Base-by-base conservation (phyloP, 2,888 invertebrate species). In the Tubulanus polymorphus region DNA sequence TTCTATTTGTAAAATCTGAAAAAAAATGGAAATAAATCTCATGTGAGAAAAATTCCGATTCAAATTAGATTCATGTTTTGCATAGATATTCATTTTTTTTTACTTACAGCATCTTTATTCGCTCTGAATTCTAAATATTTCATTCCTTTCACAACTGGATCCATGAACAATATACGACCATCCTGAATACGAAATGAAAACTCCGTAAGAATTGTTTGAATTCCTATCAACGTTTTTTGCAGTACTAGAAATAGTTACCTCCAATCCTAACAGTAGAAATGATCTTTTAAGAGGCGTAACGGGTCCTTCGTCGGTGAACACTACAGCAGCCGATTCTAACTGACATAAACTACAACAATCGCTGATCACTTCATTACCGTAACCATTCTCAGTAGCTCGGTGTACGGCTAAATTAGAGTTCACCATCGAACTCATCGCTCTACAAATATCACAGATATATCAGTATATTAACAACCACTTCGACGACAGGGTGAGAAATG, bases 111-210 rank as follows among this genome's bases (percentile, higher is more conserved):
- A 61, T 75, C 74, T 63, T 76, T 77, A 27, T 70, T 67, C 26
- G 73, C 76, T 51, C 70, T 71, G 54, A 77, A 70, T 54, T 76
- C 74, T 66, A 76, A 64, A 61, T 73, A 70, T 51, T 72, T 73
- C 54, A 70, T 66, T 30, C 71, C 73, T 56, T 69, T 71, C 3
- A 72, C 64, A 23, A 76, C 69, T 32, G 75, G 75, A 54, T 77
- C 76, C 74, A 76, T 75, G 61, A 77, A 77, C 35, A 77, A 56
- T 26, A 77, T 69, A 29, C 77, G 59, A 0, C 77, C 77, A 71
- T 76, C 76, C 67, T 70, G 57, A 12, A 55, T 58, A 50, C 3
- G 48, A 25, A 18, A 51, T 20, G 18, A 18, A 12, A 46, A n/a
- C 23, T 15, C 23, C 46, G 46, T 15, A 20, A 15, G 18, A 18